phyloP scores from a whole-genome alignment of 2,113 vertebrate species.

The Poicephalus meyeri region DNA sequence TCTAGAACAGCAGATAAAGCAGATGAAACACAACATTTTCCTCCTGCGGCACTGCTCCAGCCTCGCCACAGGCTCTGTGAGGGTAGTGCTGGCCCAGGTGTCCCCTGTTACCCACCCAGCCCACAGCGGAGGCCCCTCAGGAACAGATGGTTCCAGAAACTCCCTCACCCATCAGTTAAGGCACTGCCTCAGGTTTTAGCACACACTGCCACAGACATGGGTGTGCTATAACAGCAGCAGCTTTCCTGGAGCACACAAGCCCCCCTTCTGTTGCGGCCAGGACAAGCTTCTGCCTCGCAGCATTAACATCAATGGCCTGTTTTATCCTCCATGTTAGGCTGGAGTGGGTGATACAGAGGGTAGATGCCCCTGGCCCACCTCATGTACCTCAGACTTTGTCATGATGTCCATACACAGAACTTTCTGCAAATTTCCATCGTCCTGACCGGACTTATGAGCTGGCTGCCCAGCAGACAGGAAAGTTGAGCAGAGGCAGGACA shows the following conservation, averaged over 20 bases:
- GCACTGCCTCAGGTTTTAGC: background rate
- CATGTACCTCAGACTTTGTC: background rate
- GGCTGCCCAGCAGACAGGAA: background rate
- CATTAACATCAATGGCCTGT: background rate
- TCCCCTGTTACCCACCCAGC: fast-evolving
- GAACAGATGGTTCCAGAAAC: background rate
- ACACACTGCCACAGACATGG: fast-evolving
- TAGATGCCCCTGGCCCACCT: background rate
- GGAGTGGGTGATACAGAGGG: background rate
- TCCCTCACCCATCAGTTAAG: background rate
- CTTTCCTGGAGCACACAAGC: background rate
- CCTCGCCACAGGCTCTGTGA: fast-evolving
- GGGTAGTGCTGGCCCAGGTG: background rate
- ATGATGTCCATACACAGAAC: no score
- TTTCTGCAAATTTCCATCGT: fast-evolving
- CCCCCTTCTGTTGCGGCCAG: background rate
- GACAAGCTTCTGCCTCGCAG: background rate
- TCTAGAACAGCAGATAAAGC: fast-evolving
- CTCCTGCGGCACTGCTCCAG: fast-evolving
- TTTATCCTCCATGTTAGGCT: background rate
- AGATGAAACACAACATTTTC: fast-evolving
- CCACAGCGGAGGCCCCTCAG: background rate
- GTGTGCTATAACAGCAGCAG: background rate
- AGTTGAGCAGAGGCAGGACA: background rate
- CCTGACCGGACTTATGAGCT: fast-evolving